These are phyloP conservation scores for Trachythela sp. DNA, from an alignment of 64 coral and sea anemone species.

Conservation along the genomic window DNA sequence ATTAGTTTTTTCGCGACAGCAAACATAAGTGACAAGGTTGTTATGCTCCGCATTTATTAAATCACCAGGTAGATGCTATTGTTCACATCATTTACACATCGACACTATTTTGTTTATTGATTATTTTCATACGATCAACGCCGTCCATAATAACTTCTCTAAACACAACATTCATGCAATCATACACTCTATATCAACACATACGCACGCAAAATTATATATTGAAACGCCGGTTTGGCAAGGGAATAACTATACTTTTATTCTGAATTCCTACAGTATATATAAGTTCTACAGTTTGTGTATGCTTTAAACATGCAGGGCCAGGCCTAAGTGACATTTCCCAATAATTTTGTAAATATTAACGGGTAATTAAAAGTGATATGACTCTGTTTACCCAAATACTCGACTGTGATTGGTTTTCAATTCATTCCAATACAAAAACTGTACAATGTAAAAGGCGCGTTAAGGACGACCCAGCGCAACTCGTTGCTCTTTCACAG, in stretches of 20 bases:
- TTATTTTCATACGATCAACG: slow-evolving; percentile 16
- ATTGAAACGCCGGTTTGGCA: too few species aligned
- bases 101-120: slow-evolving; percentile 23
- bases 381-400: neutral
- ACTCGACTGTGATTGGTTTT: slow-evolving; percentile 21
- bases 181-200: neutral
- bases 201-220: neutral
- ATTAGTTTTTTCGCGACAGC: slow-evolving; percentile 6
- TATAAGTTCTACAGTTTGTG: neutral
- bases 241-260: too few species aligned
- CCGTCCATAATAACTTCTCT: neutral
- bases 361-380: slow-evolving; percentile 27
- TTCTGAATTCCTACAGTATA: neutral
- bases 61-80: neutral
- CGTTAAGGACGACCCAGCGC: neutral
- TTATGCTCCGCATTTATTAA: slow-evolving; percentile 14
- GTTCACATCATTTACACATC: slow-evolving; percentile 24
- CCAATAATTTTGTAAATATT: slow-evolving; percentile 29
- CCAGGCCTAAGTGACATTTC: neutral
- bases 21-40: slow-evolving; percentile 14
- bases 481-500: neutral
- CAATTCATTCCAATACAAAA: slow-evolving; percentile 30
- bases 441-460: slow-evolving; percentile 27
- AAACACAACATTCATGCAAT: neutral
- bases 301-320: neutral